Percentiles rank a stretch among this genome's conserved stretches.
Evolutionary conservation across 2,113 vertebrate genomes (phyloP).

Genomic region (Trematocara macrostoma): DNA sequence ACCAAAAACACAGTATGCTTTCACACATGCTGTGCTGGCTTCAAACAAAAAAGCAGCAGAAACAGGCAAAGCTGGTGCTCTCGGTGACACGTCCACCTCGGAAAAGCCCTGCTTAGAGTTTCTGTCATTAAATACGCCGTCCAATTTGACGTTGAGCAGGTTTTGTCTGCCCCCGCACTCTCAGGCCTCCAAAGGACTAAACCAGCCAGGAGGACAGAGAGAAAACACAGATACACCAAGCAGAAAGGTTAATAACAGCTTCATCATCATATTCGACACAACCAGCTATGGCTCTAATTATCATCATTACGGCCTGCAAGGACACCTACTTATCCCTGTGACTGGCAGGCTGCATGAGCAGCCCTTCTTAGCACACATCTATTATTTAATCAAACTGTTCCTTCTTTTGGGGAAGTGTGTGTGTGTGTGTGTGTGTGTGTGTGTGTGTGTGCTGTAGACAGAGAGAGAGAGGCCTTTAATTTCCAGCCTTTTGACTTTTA

Average conservation of each 20-base stretch:
- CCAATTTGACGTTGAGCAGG: neutral
- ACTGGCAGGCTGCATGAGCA: slow-evolving; percentile 87
- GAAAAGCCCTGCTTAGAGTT: neutral
- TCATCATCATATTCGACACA: slow-evolving; percentile 91
- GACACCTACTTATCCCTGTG: slow-evolving; percentile 94
- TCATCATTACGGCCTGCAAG: slow-evolving; percentile 93
- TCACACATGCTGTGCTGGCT: slow-evolving; percentile 47
- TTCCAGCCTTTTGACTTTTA: slow-evolving; percentile 71
- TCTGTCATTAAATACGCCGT: neutral
- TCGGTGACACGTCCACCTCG: neutral
- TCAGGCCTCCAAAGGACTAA: neutral
- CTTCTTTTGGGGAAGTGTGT: slow-evolving; percentile 70
- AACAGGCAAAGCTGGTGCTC: neutral
- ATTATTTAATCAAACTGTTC: slow-evolving; percentile 99
- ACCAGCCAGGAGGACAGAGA: slow-evolving; percentile 4
- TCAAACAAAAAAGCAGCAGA: slow-evolving; percentile 30
- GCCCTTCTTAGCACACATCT: slow-evolving; percentile 90
- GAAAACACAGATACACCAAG: slow-evolving; percentile 61
- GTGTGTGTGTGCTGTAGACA: neutral
- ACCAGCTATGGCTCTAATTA: slow-evolving; percentile 86
- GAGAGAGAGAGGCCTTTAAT: slow-evolving; percentile 62
- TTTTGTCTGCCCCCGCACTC: neutral
- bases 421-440: neutral
- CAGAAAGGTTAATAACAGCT: slow-evolving; percentile 94
- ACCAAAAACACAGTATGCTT: slow-evolving; percentile 45